Conservation (phyloP, 2,888 invertebrate species). For the Amphiduros pacificus region DNA sequence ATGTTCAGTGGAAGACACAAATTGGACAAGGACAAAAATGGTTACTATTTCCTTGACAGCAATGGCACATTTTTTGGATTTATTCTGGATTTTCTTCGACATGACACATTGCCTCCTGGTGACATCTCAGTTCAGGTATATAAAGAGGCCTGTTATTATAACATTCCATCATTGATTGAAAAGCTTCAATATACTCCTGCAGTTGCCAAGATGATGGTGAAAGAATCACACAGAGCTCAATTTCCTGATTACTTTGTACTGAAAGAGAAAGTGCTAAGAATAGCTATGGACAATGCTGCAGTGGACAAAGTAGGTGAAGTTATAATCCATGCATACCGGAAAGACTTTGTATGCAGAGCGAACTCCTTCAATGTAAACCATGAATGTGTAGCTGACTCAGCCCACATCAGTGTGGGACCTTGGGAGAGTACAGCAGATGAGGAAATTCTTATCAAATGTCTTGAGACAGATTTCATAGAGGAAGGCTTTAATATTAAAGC, state of each 20-base stretch:
- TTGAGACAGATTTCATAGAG: constrained; percentile 48
- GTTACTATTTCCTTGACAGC: constrained; percentile 52
- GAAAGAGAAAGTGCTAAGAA: constrained; percentile 42
- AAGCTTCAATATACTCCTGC: constrained; percentile 43
- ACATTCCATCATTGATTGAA: constrained; percentile 43
- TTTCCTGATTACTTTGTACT: constrained; percentile 49
- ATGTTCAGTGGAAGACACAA: constrained; percentile 55
- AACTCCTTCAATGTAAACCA: constrained; percentile 49
- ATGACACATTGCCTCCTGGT: constrained; percentile 46
- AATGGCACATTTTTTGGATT: constrained; percentile 50
- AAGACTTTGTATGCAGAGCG: constrained; percentile 44
- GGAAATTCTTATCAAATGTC: constrained; percentile 46
- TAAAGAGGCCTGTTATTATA: constrained; percentile 52
- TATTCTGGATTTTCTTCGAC: constrained; percentile 50
- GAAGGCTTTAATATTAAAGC: constrained; percentile 48
- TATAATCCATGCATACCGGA: constrained; percentile 45
- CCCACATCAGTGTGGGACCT: constrained; percentile 46
- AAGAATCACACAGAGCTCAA: constrained; percentile 46
- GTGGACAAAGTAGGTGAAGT: constrained; percentile 47
- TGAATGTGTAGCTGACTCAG: constrained; percentile 49
- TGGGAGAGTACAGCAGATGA: constrained; percentile 51
- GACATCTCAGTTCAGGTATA: constrained; percentile 42
- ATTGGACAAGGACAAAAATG: constrained; percentile 48
- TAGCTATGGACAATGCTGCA: constrained; percentile 49
- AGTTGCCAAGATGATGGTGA: constrained; percentile 43